Evolutionary conservation across 2,797 vertebrate species (phyloP).

Genomic region (Benthosema pterotum): DNA sequence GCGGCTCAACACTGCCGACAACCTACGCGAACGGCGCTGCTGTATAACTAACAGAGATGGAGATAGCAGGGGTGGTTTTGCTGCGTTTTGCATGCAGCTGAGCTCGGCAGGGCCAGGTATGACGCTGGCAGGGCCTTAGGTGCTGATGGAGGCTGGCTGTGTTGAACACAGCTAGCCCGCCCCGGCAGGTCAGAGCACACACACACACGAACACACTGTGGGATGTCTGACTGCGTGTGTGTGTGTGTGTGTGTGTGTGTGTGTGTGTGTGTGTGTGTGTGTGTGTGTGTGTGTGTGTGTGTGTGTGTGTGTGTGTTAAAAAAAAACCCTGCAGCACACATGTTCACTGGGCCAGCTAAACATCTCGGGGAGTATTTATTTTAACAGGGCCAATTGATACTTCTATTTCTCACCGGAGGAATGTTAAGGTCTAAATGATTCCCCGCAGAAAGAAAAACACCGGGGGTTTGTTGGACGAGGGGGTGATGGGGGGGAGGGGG

Average conservation of each 20-base stretch:
- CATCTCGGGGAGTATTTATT: slow-evolving; percentile 79
- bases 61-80: slow-evolving; percentile 18
- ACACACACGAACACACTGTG: too few relatives aligned
- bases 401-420: slow-evolving; percentile 71
- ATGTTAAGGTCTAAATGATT: slow-evolving; percentile 75
- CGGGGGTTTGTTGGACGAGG: not conserved
- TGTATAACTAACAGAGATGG: slow-evolving; percentile 6
- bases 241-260: too few relatives aligned
- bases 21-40: slow-evolving; percentile 22
- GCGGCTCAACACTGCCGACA: too few relatives aligned
- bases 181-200: not conserved
- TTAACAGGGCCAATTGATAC: slow-evolving; percentile 77
- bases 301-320: slow-evolving; percentile 47
- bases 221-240: slow-evolving; percentile 38
- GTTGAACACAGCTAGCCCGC: not conserved
- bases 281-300: too few relatives aligned
- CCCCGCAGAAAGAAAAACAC: slow-evolving; percentile 69
- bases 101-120: not conserved
- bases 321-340: slow-evolving; percentile 64
- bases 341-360: slow-evolving; percentile 59
- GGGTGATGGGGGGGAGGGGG: not conserved
- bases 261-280: too few relatives aligned
- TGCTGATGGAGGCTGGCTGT: slow-evolving; percentile 51
- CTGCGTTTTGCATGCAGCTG: not conserved
- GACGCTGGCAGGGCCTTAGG: slow-evolving; percentile 32